Base-by-base conservation (phyloP, 2,888 invertebrate genomes). In the Andrena bicolor region DNA sequence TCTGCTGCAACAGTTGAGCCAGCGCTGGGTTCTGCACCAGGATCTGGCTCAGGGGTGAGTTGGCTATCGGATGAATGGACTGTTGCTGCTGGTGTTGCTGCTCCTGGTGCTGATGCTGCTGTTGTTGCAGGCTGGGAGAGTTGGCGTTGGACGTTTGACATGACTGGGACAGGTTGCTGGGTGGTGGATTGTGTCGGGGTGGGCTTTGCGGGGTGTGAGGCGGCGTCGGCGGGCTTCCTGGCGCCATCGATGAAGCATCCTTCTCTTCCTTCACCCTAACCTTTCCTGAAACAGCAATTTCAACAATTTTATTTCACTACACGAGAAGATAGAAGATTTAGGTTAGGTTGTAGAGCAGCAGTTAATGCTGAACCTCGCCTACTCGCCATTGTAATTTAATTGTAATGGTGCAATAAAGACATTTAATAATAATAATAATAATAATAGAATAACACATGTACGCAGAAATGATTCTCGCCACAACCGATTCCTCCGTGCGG, bases 181-280 rank as follows among this genome's bases (percentile, higher is more conserved):
- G 69, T 7, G 90, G 83, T 65, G 90, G 87, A 87, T 92, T 92
- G 81, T 92, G 93, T 13, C 93, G 90, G 7, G 93, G 92, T 26
- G 94, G 94, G 82, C 94, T 94, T 80, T 93, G 93, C 1, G 94
- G 94, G 4, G 94, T 94, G 87, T 93, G 93, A 53, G 94, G 93
- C 3, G 94, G 94, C 68, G 94, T 94, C 63, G 94, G 94, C 2
- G 94, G 94, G 90, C 94, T 94, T 82, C 93, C 94, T 26, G 94
- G 93, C 68, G 93, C 93, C 91, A 92, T 93, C 82, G 93, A 92
- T 53, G 93, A 93, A 5, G 92, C 91, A 76, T 93, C 93, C 83
- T 93, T 93, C 58, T 93, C 93, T 65, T 93, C 93, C 76, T 93
- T 93, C 53, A 92, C 90, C 82, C 90, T 93, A 53, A 93, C 90